A percentile compares a stretch with the other conserved stretches of the same genome.
Conservation (phyloP, 1,140 invertebrate genomes). For the Potamilus streckersoni region DNA sequence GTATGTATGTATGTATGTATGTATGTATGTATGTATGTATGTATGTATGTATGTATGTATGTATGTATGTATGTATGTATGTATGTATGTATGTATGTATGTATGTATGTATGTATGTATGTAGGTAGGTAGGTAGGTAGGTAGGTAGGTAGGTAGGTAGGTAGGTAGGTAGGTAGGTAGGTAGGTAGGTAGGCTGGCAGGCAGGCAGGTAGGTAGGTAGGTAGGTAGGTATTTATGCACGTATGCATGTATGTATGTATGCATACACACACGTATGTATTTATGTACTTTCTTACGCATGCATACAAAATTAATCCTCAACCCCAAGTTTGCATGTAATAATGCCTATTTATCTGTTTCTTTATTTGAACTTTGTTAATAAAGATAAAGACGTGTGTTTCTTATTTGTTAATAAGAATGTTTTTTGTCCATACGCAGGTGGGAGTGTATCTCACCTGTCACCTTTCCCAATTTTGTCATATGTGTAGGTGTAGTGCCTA, state of each 20-base stretch:
- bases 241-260: neutral
- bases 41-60: neutral
- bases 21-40: neutral
- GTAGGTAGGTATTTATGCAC: neutral
- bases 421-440: too few relatives aligned
- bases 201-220: neutral
- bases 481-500: too few relatives aligned
- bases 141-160: neutral
- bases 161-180: neutral
- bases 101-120: neutral
- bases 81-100: neutral
- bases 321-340: too few relatives aligned
- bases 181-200: neutral
- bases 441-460: too few relatives aligned
- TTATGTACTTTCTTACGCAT: neutral
- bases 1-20: conserved; percentile 4
- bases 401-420: too few relatives aligned
- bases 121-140: neutral
- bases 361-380: too few relatives aligned
- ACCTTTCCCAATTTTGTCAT: too few relatives aligned
- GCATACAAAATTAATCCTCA: too few relatives aligned
- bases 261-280: neutral
- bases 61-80: neutral
- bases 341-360: too few relatives aligned
- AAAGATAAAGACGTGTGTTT: too few relatives aligned